Evolutionary conservation across 2,888 invertebrate species (phyloP).

Genomic region (Teleogryllus oceanicus): DNA sequence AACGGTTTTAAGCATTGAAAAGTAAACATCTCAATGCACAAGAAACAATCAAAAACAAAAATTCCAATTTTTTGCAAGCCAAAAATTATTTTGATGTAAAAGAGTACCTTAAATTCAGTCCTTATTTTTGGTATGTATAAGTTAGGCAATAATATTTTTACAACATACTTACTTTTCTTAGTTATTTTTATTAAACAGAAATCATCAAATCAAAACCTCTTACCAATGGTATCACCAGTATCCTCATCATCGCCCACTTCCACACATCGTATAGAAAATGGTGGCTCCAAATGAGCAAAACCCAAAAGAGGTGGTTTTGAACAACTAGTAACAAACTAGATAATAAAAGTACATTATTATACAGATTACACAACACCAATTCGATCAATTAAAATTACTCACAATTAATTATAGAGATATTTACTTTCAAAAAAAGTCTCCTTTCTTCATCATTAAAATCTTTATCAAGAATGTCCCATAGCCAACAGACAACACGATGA

Average conservation of each 20-base stretch:
- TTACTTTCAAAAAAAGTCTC: constrained; percentile 87
- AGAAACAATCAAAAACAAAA: too few species aligned
- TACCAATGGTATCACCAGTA: constrained; percentile 80
- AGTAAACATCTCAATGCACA: too few species aligned
- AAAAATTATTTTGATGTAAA: too few species aligned
- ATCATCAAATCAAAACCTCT: constrained; percentile 33
- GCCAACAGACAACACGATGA: constrained; percentile 95
- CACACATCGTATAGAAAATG: constrained; percentile 97
- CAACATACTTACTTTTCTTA: background rate
- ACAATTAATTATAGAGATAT: background rate
- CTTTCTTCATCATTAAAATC: constrained; percentile 92
- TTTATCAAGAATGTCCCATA: constrained; percentile 95
- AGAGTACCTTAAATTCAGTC: background rate
- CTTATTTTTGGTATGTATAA: too few species aligned
- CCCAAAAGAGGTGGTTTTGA: constrained; percentile 95
- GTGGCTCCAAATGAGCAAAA: constrained; percentile 93
- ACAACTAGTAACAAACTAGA: constrained; percentile 86
- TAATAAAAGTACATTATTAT: constrained; percentile 31
- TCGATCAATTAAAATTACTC: background rate
- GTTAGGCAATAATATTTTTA: too few species aligned
- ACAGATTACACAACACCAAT: too few species aligned
- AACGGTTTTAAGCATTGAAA: too few species aligned
- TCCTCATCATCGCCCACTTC: constrained; percentile 98
- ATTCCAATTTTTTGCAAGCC: too few species aligned
- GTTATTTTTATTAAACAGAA: background rate